A percentile compares a stretch with the other conserved stretches of the same genome.
phyloP scores from a whole-genome alignment of 2,113 vertebrate genomes.

The Tonatia bakeri region DNA sequence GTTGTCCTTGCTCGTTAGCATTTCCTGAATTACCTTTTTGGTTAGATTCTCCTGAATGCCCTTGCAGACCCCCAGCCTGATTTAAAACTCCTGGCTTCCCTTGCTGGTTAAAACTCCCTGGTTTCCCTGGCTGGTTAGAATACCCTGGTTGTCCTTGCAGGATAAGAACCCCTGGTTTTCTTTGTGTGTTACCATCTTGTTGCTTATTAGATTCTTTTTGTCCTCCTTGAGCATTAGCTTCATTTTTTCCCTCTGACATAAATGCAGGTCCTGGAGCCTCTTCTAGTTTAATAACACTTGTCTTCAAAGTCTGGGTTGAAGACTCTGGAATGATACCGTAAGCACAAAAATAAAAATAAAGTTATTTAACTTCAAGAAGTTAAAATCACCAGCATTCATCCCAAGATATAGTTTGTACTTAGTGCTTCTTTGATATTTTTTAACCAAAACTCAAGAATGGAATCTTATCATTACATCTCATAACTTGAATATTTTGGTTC shows the following conservation, averaged over 20 bases:
- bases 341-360: constrained; percentile 14
- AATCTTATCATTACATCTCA: not conserved
- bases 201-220: not conserved
- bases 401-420: not conserved
- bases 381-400: not conserved
- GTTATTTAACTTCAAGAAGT: not conserved
- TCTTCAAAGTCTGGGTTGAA: constrained; percentile 19
- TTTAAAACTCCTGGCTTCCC: constrained; percentile 13
- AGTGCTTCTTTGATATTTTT: not conserved
- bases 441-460: not conserved
- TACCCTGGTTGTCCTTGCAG: not conserved
- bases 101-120: not conserved
- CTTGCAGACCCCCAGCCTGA: not conserved
- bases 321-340: constrained; percentile 41
- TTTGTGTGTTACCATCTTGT: not conserved
- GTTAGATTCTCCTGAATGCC: not conserved
- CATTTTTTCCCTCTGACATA: not conserved
- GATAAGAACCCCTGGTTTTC: not conserved
- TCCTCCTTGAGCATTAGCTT: not conserved
- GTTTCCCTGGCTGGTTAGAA: not conserved
- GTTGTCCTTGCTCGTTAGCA: not conserved
- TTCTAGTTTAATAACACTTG: not conserved
- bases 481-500: not conserved
- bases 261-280: not conserved
- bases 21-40: not conserved